Evolutionary conservation across 2,113 vertebrate species (phyloP).

Genomic region (western clawed frog (Xenopus tropicalis)): UCB_Xtro_10.0 CM004444.2:75497001-75497500

Average conservation of each 20-base stretch:
- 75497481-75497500: too few relatives aligned
- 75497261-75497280: not conserved
- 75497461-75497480: too few relatives aligned
- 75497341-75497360: not conserved
- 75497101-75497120: slow-evolving; percentile 7
- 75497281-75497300: not conserved
- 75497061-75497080: not conserved
- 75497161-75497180: slow-evolving; percentile 38
- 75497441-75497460: too few relatives aligned
- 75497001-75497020: slow-evolving; percentile 48
- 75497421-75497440: too few relatives aligned
- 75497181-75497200: slow-evolving; percentile 25
- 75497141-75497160: slow-evolving; percentile 38
- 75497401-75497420: too few relatives aligned
- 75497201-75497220: slow-evolving; percentile 12
- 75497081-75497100: slow-evolving; percentile 27
- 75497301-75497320: not conserved
- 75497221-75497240: slow-evolving; percentile 17
- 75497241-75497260: slow-evolving; percentile 2
- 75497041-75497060: slow-evolving; percentile 21
- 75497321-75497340: not conserved
- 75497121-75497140: not conserved
- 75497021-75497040: slow-evolving; percentile 37
- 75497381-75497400: not conserved
- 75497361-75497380: not conserved